Conservation (phyloP, 1,140 invertebrate genomes). For the Planococcus citri region DNA sequence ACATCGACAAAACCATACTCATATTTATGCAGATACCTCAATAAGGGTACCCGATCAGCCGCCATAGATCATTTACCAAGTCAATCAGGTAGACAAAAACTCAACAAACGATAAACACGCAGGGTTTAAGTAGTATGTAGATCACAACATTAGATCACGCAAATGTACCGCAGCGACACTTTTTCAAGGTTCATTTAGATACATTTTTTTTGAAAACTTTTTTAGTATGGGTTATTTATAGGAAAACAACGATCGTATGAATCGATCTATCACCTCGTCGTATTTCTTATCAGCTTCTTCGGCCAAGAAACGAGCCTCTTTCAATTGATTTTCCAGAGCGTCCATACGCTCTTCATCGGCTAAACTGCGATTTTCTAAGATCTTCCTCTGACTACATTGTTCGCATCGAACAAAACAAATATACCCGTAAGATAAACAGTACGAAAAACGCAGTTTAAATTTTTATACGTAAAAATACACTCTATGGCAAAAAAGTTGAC, state of each 20-base stretch:
- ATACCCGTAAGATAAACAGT: no score
- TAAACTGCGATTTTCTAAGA: slow-evolving; percentile 98
- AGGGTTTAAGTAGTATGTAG: not conserved
- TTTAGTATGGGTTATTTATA: slow-evolving; percentile 22
- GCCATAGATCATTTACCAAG: not conserved
- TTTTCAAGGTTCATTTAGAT: no score
- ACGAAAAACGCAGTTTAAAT: no score
- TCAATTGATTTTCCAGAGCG: slow-evolving; percentile 95
- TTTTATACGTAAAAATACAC: no score
- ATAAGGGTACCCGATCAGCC: not conserved
- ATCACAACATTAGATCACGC: not conserved
- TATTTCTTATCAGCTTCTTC: slow-evolving; percentile 99
- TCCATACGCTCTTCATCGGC: slow-evolving; percentile 99
- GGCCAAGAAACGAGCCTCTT: slow-evolving; percentile 98
- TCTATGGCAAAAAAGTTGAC: no score
- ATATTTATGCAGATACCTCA: no score
- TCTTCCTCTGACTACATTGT: slow-evolving; percentile 81
- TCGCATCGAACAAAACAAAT: not conserved
- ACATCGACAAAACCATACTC: no score
- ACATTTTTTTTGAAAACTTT: no score
- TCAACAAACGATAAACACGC: not conserved
- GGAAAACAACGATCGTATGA: slow-evolving; percentile 23
- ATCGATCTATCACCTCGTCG: slow-evolving; percentile 78
- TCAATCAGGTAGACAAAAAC: no score
- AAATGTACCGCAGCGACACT: no score